phyloP scores from a whole-genome alignment of 2,888 invertebrate genomes.

The Cosmopolites sordidus region DNA sequence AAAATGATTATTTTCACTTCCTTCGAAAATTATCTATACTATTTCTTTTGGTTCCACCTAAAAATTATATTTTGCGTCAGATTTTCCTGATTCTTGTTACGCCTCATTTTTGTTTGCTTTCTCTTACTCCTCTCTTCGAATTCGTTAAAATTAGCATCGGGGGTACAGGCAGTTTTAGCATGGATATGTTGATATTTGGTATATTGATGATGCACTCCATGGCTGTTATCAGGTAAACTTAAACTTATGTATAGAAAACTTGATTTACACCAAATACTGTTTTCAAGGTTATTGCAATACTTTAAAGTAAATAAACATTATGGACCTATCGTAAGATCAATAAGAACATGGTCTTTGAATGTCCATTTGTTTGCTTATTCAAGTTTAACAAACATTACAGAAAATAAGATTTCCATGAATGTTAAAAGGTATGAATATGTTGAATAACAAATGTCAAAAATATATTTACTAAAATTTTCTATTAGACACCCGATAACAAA shows the following conservation, averaged over 20 bases:
- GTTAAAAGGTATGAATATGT: too few relatives aligned
- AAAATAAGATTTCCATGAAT: too few relatives aligned
- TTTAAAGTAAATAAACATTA: neutral
- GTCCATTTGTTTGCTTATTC: neutral
- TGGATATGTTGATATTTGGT: slow-evolving; percentile 12
- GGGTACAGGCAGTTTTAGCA: slow-evolving; percentile 10
- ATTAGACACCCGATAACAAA: neutral
- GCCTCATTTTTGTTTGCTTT: slow-evolving; percentile 11
- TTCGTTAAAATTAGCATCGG: slow-evolving; percentile 4
- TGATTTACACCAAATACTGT: too few relatives aligned
- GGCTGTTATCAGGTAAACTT: slow-evolving; percentile 6
- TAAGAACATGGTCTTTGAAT: neutral
- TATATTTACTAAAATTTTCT: too few relatives aligned
- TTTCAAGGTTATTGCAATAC: neutral
- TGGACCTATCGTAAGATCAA: slow-evolving; percentile 1
- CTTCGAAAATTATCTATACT: slow-evolving; percentile 1
- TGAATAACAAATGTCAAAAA: too few relatives aligned
- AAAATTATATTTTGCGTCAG: slow-evolving; percentile 3
- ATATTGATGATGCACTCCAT: slow-evolving; percentile 12
- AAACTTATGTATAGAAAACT: too few relatives aligned
- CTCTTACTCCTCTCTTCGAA: slow-evolving; percentile 6
- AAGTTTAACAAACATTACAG: too few relatives aligned
- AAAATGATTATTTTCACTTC: slow-evolving; percentile 7
- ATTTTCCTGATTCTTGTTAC: slow-evolving; percentile 11
- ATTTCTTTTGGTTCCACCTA: slow-evolving; percentile 16